Evolutionary conservation across 2,113 vertebrate genomes (phyloP), one percentile per base, ranked within the genome.

Genomic region (Herpetotheres cachinnans): DNA sequence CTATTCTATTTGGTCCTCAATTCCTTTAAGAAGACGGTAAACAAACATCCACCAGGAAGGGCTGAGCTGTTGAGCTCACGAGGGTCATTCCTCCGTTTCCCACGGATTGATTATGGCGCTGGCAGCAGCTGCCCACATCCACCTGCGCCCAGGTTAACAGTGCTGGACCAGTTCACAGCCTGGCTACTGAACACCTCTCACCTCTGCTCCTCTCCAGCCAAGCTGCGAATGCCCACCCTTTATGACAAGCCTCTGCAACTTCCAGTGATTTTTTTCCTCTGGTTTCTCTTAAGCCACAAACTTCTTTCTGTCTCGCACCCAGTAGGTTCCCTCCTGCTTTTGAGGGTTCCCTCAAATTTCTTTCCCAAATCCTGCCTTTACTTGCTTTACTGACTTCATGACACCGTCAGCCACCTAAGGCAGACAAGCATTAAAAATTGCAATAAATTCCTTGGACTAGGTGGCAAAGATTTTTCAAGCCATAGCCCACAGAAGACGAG

Each of bases 101-200:
- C 13, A 9, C 1, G 3, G 58, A 36, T 20, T 0, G 1, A 9
- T 58, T 46, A 12, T 6, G 36, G 79, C 0, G 0, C 36, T 69
- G 40, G 46, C 58, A 69, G 58, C 54, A 59, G 16, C 58, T 47
- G 52, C n/a, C 25, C n/a, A 32, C 76, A 7, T 81, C 70, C 5
- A 4, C 21, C 54, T 54, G 46, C 2, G 7, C 76, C 50, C 21
- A 58, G 46, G n/a, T 55, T 55, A 54, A 63, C 54, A 30, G 52
- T 11, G 19, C 42, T 36, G 59, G 59, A 34, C 50, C 1, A 1
- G 29, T 25, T 47, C 32, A 16, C 38, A 66, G 55, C 40, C 54
- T 50, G 50, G 18, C 47, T 74, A 16, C 44, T 3, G 24, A 62
- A 29, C 19, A 27, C 6, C 49, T 78, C 50, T 59, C 65, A 22